Conservation (phyloP, 2,888 invertebrate genomes). For the Tiliacea citrago region DNA sequence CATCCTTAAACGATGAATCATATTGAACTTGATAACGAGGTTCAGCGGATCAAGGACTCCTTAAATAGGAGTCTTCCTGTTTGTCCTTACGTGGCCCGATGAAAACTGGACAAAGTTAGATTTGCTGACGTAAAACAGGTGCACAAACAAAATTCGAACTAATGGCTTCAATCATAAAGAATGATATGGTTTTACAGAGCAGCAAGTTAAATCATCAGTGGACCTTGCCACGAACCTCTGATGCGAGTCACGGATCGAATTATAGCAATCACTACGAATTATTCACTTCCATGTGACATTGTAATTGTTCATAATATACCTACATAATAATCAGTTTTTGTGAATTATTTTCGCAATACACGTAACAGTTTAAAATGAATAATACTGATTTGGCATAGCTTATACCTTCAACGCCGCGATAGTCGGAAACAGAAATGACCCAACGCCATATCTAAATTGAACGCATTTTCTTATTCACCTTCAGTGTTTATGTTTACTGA, state of each 20-base stretch:
- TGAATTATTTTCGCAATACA: conserved; percentile 30
- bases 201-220: conserved; percentile 54
- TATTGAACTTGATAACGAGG: conserved; percentile 76
- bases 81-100: conserved; percentile 79
- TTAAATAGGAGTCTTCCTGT: conserved; percentile 86
- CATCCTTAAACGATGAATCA: conserved; percentile 65
- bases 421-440: conserved; percentile 13
- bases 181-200: conserved; percentile 46
- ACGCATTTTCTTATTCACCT: conserved; percentile 38
- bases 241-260: conserved; percentile 83
- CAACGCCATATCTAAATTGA: conserved; percentile 30
- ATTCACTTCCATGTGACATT: conserved; percentile 74
- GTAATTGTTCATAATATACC: conserved; percentile 70
- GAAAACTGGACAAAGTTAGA: conserved; percentile 72
- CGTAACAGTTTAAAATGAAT: conserved; percentile 33
- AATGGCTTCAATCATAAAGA: conserved; percentile 64
- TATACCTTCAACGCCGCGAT: conserved; percentile 13
- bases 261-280: conserved; percentile 81
- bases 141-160: conserved; percentile 65
- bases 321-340: conserved; percentile 43
- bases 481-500: conserved; percentile 14
- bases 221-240: conserved; percentile 75
- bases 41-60: conserved; percentile 76
- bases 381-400: conserved; percentile 32
- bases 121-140: conserved; percentile 44